Conservation (phyloP, 2,888 invertebrate species). For the Hedychridium roseum region DNA sequence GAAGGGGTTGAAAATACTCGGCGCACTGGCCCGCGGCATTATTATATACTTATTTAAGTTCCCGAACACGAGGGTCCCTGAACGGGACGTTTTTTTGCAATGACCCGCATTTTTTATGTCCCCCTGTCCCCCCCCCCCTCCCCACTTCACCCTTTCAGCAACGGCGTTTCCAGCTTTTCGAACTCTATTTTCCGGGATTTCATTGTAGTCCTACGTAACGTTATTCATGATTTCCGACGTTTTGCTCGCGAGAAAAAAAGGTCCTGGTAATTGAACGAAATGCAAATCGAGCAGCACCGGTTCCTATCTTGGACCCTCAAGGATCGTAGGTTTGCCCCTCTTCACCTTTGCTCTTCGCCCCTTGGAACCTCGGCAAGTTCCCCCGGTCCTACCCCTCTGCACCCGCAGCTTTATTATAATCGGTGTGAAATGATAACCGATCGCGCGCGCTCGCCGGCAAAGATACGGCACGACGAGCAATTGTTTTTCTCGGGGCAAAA, state of each 20-base stretch:
- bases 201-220: too few relatives aligned
- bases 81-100: constrained; percentile 46
- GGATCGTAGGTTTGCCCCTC: too few relatives aligned
- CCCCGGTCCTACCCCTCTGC: constrained; percentile 6
- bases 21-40: constrained; percentile 41
- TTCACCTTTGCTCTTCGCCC: neutral
- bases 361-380: neutral
- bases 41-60: constrained; percentile 64
- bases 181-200: too few relatives aligned
- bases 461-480: constrained; percentile 38
- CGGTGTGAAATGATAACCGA: constrained; percentile 65
- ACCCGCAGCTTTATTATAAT: constrained; percentile 56
- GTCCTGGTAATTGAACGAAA: too few relatives aligned
- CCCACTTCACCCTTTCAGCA: too few relatives aligned
- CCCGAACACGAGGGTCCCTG: constrained; percentile 41
- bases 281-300: too few relatives aligned
- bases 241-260: too few relatives aligned
- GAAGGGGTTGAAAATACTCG: constrained; percentile 36
- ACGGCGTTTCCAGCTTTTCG: too few relatives aligned
- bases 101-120: constrained; percentile 25
- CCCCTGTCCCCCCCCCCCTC: constrained; percentile 3
- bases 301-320: too few relatives aligned
- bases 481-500: constrained; percentile 49
- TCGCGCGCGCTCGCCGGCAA: constrained; percentile 37
- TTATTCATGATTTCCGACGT: too few relatives aligned